These are phyloP conservation scores for Cathartes aura DNA, from an alignment of 2,113 vertebrate genomes.

Conservation along the genomic window DNA sequence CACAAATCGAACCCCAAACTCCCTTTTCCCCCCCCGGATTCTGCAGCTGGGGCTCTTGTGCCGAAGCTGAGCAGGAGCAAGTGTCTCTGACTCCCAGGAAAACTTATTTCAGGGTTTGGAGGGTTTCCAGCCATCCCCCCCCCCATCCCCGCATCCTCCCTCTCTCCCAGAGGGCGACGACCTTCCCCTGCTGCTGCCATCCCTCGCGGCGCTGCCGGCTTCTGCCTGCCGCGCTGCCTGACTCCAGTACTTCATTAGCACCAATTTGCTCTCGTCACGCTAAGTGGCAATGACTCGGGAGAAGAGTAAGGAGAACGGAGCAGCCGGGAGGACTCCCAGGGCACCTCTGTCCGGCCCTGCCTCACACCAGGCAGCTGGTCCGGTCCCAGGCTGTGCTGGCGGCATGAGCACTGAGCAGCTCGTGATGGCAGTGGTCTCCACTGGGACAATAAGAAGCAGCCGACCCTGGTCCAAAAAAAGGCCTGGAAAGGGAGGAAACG, in stretches of 20 bases:
- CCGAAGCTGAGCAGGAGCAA: not conserved
- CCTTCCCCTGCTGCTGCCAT: not conserved
- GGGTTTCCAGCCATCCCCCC: not conserved
- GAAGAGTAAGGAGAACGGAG: not conserved
- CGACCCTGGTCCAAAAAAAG: not conserved
- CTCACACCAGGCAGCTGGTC: not conserved
- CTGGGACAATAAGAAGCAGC: not conserved
- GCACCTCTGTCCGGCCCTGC: not conserved
- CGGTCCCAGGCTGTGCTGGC: rapidly evolving
- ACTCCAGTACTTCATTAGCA: constrained; percentile 68
- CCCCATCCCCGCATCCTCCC: not conserved
- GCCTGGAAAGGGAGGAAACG: not conserved
- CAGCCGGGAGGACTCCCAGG: not conserved
- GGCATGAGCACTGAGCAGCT: not conserved
- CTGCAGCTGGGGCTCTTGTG: rapidly evolving
- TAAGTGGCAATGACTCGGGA: constrained; percentile 38
- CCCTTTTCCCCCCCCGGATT: not conserved
- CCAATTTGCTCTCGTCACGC: constrained; percentile 57
- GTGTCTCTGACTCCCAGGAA: not conserved
- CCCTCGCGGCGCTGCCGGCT: not conserved
- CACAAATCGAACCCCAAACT: not conserved
- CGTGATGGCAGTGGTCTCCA: rapidly evolving
- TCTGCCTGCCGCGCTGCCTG: not conserved
- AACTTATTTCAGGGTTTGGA: not conserved
- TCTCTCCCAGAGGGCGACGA: not conserved